Base-by-base conservation (phyloP, 2,888 invertebrate species). In the Biston betularia region DNA sequence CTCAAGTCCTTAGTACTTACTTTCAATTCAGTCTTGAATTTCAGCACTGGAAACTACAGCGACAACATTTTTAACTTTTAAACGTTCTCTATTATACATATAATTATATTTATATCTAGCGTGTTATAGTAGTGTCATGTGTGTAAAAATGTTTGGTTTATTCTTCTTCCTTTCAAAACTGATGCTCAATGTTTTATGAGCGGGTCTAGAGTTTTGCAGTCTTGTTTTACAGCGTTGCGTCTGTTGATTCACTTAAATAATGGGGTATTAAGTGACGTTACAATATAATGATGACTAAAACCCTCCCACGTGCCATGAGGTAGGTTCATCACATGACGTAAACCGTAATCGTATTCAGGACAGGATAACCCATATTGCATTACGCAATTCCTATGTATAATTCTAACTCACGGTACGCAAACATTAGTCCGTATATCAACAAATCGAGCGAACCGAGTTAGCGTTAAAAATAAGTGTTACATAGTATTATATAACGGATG, bases 391-490 rank as follows among this genome's bases (percentile, higher is more conserved):
- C 60, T 34, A 52, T 38, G 65, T 65, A 65, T 46, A 52, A 44
- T 54, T 59, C 50, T 15, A 38, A 48, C 50, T 52, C 56, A 50
- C 52, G 42, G n/a, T 52, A 35, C 44, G 52, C 46, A 57, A 57
- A 63, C 50, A 64, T n/a, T 10, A 60, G 40, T 54, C 56, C 63
- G 45, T n/a, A 55, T 53, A 67, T 61, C 65, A 68, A 70, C 54
- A 70, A 68, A 70, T 49, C 57, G 56, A 46, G 53, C 11, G 11
- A 57, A 52, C 48, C 45, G 64, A 46, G 57, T 56, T 49, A n/a
- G 58, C 68, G 61, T 66, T 69, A 70, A 69, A 69, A 71, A 67
- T 65, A 70, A 74, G 58, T 53, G 34, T 53, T 49, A 66, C 52
- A 40, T 40, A n/a, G 54, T 54, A 54, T 58, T 58, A 58, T 58